These are phyloP conservation scores for Balearica regulorum DNA, from an alignment of 2,797 vertebrate species.

Conservation along the genomic window DNA sequence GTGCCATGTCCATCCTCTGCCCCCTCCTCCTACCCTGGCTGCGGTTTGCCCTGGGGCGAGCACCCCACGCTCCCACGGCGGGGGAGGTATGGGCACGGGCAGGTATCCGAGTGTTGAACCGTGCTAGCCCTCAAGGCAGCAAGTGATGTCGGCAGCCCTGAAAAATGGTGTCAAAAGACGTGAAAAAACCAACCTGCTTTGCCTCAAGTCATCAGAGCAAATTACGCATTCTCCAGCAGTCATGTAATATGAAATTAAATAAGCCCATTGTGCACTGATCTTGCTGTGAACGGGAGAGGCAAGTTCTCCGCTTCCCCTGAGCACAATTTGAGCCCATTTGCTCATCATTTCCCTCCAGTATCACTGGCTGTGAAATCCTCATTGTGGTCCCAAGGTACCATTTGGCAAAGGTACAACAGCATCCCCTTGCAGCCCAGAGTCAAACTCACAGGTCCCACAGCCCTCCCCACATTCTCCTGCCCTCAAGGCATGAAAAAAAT, in stretches of 20 bases:
- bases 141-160: neutral
- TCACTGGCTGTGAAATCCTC: neutral
- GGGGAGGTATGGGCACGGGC: neutral
- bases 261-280: accelerated
- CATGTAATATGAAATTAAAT: neutral
- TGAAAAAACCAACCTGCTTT: neutral
- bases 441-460: accelerated
- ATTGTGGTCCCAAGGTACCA: accelerated
- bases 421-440: neutral
- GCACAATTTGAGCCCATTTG: neutral
- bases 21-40: accelerated
- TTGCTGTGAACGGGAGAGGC: accelerated
- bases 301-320: neutral
- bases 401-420: too few species aligned
- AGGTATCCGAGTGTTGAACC: accelerated
- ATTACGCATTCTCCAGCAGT: neutral
- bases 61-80: neutral
- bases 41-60: accelerated
- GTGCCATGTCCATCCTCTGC: neutral
- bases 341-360: neutral
- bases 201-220: neutral
- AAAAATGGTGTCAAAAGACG: neutral
- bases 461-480: neutral
- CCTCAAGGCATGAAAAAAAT: neutral
- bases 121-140: neutral